Evolutionary conservation across 2,113 vertebrate species (phyloP).

Genomic region (Heterocephalus glaber): DNA sequence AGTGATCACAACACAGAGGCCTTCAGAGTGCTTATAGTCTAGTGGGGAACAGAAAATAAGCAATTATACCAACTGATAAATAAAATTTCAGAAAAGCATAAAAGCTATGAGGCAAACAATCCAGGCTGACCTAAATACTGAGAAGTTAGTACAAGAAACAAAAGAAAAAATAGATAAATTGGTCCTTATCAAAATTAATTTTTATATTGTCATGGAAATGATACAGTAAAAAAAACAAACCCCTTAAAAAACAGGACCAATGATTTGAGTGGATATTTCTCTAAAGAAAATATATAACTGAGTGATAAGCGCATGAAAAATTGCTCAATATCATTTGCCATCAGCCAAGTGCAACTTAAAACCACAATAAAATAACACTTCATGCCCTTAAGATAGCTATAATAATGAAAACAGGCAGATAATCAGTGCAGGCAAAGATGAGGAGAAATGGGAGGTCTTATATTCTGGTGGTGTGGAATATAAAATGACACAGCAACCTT

Average conservation of each 20-base stretch:
- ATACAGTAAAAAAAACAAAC: neutral
- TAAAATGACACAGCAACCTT: neutral
- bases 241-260: neutral
- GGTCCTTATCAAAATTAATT: constrained; percentile 14
- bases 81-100: neutral
- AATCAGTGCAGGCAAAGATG: neutral
- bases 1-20: neutral
- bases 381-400: neutral
- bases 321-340: neutral
- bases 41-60: neutral
- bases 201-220: neutral
- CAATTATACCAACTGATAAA: constrained; percentile 7
- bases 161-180: neutral
- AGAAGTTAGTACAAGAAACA: neutral
- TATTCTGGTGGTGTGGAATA: neutral
- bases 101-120: neutral
- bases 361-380: neutral
- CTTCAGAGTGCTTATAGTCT: neutral
- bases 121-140: neutral
- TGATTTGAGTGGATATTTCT: constrained; percentile 21
- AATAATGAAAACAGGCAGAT: neutral
- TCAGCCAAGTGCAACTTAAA: neutral
- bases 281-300: neutral
- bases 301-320: neutral
- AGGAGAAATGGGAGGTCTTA: neutral